Evolutionary conservation across 2,113 vertebrate genomes (phyloP).

Genomic region (Australoheros scitulus): DNA sequence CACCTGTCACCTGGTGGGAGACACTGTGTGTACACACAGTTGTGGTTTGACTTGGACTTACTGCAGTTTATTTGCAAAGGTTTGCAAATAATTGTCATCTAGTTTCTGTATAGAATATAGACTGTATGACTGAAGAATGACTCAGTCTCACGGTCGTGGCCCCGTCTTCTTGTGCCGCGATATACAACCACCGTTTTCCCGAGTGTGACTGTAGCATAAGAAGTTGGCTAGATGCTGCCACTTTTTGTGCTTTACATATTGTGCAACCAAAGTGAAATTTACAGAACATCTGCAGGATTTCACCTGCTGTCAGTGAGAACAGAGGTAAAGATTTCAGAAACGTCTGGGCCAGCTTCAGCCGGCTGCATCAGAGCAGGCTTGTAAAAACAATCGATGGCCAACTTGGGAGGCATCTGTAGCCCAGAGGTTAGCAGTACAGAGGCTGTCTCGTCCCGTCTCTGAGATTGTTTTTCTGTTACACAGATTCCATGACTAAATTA

Average conservation of each 20-base stretch:
- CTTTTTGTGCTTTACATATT: not conserved
- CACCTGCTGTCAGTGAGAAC: not conserved
- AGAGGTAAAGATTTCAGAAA: not conserved
- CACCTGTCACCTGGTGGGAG: too few species aligned
- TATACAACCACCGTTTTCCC: not conserved
- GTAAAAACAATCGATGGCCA: not conserved
- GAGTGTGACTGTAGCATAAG: not conserved
- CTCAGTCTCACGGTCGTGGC: not conserved
- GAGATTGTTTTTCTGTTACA: not conserved
- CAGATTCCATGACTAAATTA: too few species aligned
- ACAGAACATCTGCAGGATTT: not conserved
- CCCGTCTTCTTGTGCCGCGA: not conserved
- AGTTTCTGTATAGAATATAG: not conserved
- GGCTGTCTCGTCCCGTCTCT: too few species aligned
- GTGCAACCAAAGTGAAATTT: not conserved
- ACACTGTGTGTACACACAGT: too few species aligned
- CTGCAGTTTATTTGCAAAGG: not conserved
- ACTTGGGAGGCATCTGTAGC: not conserved
- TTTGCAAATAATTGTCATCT: not conserved
- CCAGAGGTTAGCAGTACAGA: too few species aligned
- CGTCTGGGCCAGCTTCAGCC: not conserved
- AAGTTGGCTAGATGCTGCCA: not conserved
- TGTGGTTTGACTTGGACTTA: not conserved
- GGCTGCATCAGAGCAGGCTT: not conserved
- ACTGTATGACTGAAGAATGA: too few species aligned